Base-by-base conservation (phyloP, 2,888 invertebrate genomes). In the Ichneumon xanthorius region DNA sequence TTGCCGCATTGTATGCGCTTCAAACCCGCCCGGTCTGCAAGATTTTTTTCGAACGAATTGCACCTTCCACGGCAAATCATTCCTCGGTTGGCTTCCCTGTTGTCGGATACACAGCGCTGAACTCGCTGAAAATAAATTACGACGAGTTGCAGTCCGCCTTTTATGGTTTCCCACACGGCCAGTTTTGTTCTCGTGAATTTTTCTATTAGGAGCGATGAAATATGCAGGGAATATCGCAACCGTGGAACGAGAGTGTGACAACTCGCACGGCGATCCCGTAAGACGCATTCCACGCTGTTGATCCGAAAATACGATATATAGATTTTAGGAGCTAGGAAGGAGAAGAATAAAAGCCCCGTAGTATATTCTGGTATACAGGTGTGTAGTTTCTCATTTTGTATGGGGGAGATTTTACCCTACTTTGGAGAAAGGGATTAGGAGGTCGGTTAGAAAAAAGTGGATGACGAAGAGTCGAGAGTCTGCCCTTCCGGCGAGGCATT, bases 381-480 rank as follows among this genome's bases (percentile, higher is more conserved):
- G 5, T 2, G 33, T 19, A 33, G 40, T 63, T 40, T 61, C 40
- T 30, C 30, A 45, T 61, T n/a, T 70, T 45, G 26, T 70, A 4
- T n/a, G 37, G 45, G 45, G 48, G 45, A 33, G 71, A 48, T 50
- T 80, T 80, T 67, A 22, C 45, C 55, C 40, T 40, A 58, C 68
- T 75, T 55, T 2, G 53, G 37, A 19, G 40, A 48, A 65, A 19
- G 70, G 76, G 76, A 71, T 82, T 76, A 76, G 70, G 65, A 61
- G 53, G 9, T 58, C 19, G 40, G n/a, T 50, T 30, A 55, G 19
- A 63, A 68, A 70, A 68, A 63, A 75, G 67, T 26, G 6, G 55
- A 70, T 40, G 53, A 53, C 50, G 77, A 58, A 71, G 70, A 48
- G 48, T 61, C 55, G 33, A 61, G 45, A 40, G 33, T 19, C 19